Base-by-base conservation (phyloP, 2,888 invertebrate species). In the Aporophyla lueneburgensis region DNA sequence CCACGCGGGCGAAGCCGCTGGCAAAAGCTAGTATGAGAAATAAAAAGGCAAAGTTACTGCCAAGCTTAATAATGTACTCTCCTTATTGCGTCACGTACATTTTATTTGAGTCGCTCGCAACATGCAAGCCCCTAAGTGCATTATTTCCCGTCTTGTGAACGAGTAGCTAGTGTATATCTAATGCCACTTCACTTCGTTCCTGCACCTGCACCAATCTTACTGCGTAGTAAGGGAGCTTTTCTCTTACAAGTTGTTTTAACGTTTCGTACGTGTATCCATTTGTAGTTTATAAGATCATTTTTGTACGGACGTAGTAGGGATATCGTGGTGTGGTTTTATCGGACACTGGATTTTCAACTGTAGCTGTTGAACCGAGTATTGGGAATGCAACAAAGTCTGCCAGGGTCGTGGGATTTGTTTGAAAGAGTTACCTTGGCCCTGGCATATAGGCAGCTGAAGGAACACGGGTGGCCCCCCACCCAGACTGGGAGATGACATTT, bases 121-220 rank as follows among this genome's bases (percentile, higher is more conserved):
- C 54, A 74, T 65, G 67, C 82, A 82, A 79, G 74, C 54, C 61
- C 54, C 54, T 82, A 73, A 79, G 74, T 80, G 74, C 76, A 84
- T 84, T 84, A 78, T 81, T 81, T 80, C 76, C 56, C 53, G 74
- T 76, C 61, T 61, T 65, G 24, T 43, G 77, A 70, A 67, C 77
- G 58, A 74, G 62, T 40, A 49, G 71, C 49, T 75, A 71, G 49
- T 76, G 70, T 84, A 70, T 79, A 74, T 70, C 78, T 75, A 81
- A 78, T 71, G 68, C 73, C 78, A 81, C 75, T 84, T 83, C 73
- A 24, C 61, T 66, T 61, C 59, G 66, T 74, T 71, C 62, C 49
- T 77, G 71, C 85, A 84, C 85, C 85, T 85, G 85, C n/a, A 61
- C 73, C 77, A 40, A 51, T 72, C 61, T 58, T 68, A 16, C 49